Evolutionary conservation across 2,797 vertebrate genomes (phyloP), one percentile per base, ranked within the genome.

Genomic region (Benthosema pterotum): DNA sequence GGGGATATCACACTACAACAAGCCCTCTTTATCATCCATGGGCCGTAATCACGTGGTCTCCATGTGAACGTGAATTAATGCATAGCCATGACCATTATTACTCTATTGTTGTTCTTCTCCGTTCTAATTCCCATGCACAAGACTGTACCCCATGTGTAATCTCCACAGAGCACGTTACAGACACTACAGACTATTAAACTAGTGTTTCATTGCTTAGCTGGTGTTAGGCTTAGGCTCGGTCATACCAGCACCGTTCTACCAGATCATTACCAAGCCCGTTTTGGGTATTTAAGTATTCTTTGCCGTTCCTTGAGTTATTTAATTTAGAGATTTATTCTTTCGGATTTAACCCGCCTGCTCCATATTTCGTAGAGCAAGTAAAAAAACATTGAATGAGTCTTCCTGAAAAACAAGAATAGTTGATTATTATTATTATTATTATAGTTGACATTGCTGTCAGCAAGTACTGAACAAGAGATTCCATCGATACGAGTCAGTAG

Each of bases 331-430:
- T 74, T 61, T 75, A 74, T 83, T 72, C 64, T 86, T 89, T 86
- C 22, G 77, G 71, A 81, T 71, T n/a, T 64, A 66, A 57, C 83
- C 83, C 74, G 60, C 71, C 74, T 65, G 71, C 83, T 83, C 82
- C 74, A 57, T 79, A 59, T 87, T 86, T 88, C 86, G 47, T 83
- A 75, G 82, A 84, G 78, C 75, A 71, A 56, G 68, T 81, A 75
- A 80, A 81, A 75, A 80, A 81, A 86, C 78, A 85, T 76, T 72
- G 74, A 87, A 83, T 59, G 80, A 89, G 89, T 91, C 90, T 92
- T 90, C 90, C 89, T 90, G 73, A 83, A 84, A 83, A 81, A 79
- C 56, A 80, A 63, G 52, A 57, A 74, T 78, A 72, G 79, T 74
- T 54, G 57, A 68, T 84, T 59, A 76, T 83, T 78, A 71, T 86